Base-by-base conservation (phyloP, 2,888 invertebrate genomes). In the Dendrolimus pini region DNA sequence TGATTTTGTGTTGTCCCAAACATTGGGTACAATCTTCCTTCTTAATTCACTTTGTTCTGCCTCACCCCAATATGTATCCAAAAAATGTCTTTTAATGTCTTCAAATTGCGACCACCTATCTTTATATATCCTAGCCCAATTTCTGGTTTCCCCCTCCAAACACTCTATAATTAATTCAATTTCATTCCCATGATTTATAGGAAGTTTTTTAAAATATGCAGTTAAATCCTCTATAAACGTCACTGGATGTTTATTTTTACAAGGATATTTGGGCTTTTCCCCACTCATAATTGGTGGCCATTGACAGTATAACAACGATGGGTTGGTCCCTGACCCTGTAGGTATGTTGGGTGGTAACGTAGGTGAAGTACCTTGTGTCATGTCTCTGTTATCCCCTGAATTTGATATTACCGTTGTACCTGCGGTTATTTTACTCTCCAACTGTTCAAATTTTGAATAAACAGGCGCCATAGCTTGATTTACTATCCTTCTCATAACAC, bases 41-140 rank as follows among this genome's bases (percentile, higher is more conserved):
- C 56, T 1, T n/a, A 59, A n/a, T 9, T 53, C 55, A 42, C 53
- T 56, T 54, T 56, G 56, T 9, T 58, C 58, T 7, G 30, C 54
- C 1, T 60, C 55, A 1, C 56, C 58, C 56, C 56, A 60, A 41
- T 14, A 58, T 0, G 58, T 55, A 2, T 54, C 56, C 10, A 60
- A n/a, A 14, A 60, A 58, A 3, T 60, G 55, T 1, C 1, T 13
- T 10, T 58, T 60, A 9, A 60, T 58, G 2, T 60, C 58, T 53
- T 56, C 42, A 14, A 53, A 12, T 9, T 10, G 12, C 12, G 18
- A 9, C 58, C 58, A 58, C 41, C 55, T 41, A 1, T 7, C 9
- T 2, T 30, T 53, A 52, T 60, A 58, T 1, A 60, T 13, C 6
- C 58, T 1, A 0, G 56, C 56, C 56, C 60, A 60, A 3, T 60